These are phyloP conservation scores for Pardosa pseudoannulata DNA, from an alignment of 2,888 invertebrate species.

Conservation along the genomic window DNA sequence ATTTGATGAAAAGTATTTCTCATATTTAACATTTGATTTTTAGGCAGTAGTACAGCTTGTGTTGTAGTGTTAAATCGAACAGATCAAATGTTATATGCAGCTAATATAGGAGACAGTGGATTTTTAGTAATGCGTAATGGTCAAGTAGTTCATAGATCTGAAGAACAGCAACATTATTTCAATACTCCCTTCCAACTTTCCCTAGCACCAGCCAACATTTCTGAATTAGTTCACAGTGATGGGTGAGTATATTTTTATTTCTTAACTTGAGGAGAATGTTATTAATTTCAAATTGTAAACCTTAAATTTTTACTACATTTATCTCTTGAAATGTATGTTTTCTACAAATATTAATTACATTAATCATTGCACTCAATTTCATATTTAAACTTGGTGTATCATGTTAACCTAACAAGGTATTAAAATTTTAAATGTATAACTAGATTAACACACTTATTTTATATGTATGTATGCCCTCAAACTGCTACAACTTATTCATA, in stretches of 20 bases:
- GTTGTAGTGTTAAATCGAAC: constrained; percentile 94
- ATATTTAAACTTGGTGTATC: too few species aligned
- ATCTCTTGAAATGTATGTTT: too few species aligned
- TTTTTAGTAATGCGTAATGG: constrained; percentile 94
- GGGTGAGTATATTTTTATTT: constrained; percentile 81
- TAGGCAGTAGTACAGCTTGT: constrained; percentile 98
- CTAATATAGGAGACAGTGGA: constrained; percentile 99
- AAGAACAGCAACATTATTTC: constrained; percentile 99
- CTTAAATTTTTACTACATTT: too few species aligned
- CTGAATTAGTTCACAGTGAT: constrained; percentile 91
- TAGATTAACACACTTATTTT: too few species aligned
- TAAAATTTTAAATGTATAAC: too few species aligned
- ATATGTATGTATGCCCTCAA: too few species aligned
- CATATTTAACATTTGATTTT: constrained; percentile 55
- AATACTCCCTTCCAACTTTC: constrained; percentile 99
- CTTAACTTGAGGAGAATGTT: too few species aligned
- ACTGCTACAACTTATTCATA: too few species aligned
- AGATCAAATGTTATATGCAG: constrained; percentile 93
- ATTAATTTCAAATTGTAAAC: too few species aligned
- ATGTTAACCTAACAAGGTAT: too few species aligned
- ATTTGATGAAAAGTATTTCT: background rate
- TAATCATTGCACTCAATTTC: too few species aligned
- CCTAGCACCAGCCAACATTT: constrained; percentile 92
- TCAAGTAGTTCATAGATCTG: constrained; percentile 91
- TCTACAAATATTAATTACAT: too few species aligned